Conservation (phyloP, 2,113 vertebrate species). For the Campylorhamphus procurvoides region DNA sequence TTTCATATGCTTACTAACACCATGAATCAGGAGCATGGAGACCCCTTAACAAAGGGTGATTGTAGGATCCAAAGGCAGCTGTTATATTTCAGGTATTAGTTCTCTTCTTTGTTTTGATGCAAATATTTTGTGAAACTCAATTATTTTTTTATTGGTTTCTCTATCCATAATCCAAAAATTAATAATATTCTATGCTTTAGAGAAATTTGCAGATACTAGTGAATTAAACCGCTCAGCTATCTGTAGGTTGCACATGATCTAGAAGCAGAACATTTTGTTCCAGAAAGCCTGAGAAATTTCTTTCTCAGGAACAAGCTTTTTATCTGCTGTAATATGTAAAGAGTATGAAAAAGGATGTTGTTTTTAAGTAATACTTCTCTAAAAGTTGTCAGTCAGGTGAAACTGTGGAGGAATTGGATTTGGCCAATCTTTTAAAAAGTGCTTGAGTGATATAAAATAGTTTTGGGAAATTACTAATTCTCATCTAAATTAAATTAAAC, state of each 20-base stretch:
- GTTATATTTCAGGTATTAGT: background rate
- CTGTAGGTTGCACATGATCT: background rate
- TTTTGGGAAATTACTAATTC: background rate
- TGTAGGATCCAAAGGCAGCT: background rate
- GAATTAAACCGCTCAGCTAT: background rate
- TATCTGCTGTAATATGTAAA: background rate
- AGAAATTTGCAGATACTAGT: background rate
- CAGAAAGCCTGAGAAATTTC: background rate
- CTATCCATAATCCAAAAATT: background rate
- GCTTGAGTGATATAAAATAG: background rate
- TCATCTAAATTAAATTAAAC: slow-evolving; percentile 7
- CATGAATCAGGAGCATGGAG: background rate
- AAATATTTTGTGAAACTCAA: background rate
- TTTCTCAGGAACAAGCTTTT: background rate
- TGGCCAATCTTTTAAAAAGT: background rate
- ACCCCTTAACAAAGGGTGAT: background rate
- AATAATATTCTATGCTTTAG: background rate
- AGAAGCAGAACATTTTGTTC: background rate
- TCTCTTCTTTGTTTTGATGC: background rate
- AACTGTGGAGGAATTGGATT: background rate
- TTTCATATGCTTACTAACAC: background rate
- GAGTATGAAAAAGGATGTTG: background rate
- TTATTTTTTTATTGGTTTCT: background rate
- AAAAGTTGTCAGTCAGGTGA: background rate
- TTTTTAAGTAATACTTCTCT: background rate